Conservation (phyloP, 2,113 vertebrate genomes). For the Sardina pilchardus region DNA sequence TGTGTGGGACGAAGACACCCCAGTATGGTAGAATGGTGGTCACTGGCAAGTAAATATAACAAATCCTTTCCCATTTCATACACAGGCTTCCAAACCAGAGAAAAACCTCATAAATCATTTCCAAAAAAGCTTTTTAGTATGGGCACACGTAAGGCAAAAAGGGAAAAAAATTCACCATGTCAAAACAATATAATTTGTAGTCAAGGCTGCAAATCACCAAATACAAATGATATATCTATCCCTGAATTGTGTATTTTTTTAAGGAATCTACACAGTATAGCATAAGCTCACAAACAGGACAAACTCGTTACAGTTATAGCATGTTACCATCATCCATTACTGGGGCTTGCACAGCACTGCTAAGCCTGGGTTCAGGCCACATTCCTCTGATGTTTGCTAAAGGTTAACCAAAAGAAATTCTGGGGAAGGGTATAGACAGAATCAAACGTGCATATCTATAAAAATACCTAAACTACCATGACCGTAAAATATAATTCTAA, state of each 20-base stretch:
- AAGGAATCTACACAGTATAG: neutral
- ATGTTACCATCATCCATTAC: neutral
- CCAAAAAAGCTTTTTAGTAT: no score
- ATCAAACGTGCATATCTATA: neutral
- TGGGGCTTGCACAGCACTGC: neutral
- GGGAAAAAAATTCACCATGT: neutral
- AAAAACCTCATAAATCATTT: neutral
- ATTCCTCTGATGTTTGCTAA: neutral
- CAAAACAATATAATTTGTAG: neutral
- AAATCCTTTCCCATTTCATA: neutral
- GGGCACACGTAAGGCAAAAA: neutral
- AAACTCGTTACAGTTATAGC: neutral
- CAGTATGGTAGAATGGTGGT: neutral
- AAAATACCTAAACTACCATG: neutral
- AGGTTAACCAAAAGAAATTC: neutral
- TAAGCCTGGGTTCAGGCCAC: neutral
- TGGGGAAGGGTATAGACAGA: neutral
- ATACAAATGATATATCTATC: neutral
- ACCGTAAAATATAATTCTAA: neutral
- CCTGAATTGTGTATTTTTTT: neutral
- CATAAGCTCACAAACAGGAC: neutral
- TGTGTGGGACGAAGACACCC: neutral
- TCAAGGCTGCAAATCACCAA: neutral
- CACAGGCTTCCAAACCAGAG: neutral
- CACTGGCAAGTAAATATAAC: neutral